Conservation (phyloP, 2,113 vertebrate genomes). For the Platichthys stellatus region DNA sequence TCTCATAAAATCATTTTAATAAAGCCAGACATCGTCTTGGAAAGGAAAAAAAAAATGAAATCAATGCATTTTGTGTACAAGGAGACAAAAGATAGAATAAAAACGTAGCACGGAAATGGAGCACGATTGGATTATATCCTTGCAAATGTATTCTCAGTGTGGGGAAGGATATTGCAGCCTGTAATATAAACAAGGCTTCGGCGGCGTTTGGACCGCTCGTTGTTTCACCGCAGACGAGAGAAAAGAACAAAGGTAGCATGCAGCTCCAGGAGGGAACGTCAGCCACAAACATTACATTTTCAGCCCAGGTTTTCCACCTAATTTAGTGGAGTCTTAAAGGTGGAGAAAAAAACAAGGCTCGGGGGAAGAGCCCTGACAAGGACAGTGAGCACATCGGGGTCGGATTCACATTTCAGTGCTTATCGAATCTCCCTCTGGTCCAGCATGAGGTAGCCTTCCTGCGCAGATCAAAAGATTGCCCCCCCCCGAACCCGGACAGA, state of each 20-base stretch:
- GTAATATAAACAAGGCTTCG: conserved; percentile 62
- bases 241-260: conserved; percentile 57
- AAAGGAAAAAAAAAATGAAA: conserved; percentile 44
- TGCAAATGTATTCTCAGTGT: conserved; percentile 54
- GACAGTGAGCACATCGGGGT: conserved; percentile 57
- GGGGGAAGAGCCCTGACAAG: conserved; percentile 50
- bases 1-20: conserved; percentile 71
- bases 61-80: conserved; percentile 59
- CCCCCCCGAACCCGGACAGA: conserved; percentile 59
- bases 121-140: conserved; percentile 72
- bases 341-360: conserved; percentile 48
- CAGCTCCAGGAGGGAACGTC: conserved; percentile 56
- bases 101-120: conserved; percentile 51
- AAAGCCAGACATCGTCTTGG: conserved; percentile 63
- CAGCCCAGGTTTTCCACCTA: conserved; percentile 40
- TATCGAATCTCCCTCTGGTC: conserved; percentile 65
- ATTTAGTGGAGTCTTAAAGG: conserved; percentile 53
- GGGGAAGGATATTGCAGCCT: conserved; percentile 57
- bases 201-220: conserved; percentile 53
- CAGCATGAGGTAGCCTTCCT: conserved; percentile 64
- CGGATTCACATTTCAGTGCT: conserved; percentile 56
- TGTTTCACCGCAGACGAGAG: conserved; percentile 47
- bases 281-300: conserved; percentile 47
- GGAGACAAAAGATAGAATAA: conserved; percentile 69
- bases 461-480: conserved; percentile 69